Evolutionary conservation across 1,140 invertebrate genomes (phyloP).

Genomic region (Aphelinus atriplicis): DNA sequence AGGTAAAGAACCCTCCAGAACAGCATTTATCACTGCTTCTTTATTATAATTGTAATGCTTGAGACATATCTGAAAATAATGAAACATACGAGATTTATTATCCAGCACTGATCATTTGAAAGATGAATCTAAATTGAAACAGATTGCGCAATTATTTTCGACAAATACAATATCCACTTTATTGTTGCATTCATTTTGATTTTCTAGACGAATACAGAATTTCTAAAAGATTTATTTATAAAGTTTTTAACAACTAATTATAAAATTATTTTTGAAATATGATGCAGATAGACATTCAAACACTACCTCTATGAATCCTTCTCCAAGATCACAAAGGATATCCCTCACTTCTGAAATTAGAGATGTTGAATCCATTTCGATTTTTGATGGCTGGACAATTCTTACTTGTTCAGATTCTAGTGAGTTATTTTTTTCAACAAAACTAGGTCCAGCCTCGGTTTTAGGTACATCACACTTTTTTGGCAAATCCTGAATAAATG

Average conservation of each 20-base stretch:
- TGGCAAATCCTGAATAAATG: too few relatives aligned
- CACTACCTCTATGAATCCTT: constrained; percentile 73
- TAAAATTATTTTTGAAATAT: too few relatives aligned
- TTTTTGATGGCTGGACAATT: constrained; percentile 2
- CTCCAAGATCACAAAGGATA: constrained; percentile 82
- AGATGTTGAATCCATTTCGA: constrained; percentile 67
- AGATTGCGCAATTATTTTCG: too few relatives aligned
- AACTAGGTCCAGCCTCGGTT: constrained; percentile 38
- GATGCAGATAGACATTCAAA: not conserved
- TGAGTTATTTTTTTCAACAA: constrained; percentile 30
- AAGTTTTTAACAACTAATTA: too few relatives aligned
- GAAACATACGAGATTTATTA: too few relatives aligned
- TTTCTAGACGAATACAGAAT: not conserved
- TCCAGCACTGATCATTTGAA: too few relatives aligned
- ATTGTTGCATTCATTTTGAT: not conserved
- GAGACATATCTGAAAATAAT: constrained; percentile 76
- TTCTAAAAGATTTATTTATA: not conserved
- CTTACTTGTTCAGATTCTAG: constrained; percentile 29
- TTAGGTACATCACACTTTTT: too few relatives aligned
- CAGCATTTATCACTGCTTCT: constrained; percentile 80
- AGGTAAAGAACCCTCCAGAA: constrained; percentile 79
- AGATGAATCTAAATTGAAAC: too few relatives aligned
- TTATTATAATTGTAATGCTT: constrained; percentile 77
- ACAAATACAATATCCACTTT: too few relatives aligned
- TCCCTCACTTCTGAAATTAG: constrained; percentile 79